These are phyloP conservation scores for Gila robusta DNA, from an alignment of 2,797 vertebrate species.

Conservation along the genomic window DNA sequence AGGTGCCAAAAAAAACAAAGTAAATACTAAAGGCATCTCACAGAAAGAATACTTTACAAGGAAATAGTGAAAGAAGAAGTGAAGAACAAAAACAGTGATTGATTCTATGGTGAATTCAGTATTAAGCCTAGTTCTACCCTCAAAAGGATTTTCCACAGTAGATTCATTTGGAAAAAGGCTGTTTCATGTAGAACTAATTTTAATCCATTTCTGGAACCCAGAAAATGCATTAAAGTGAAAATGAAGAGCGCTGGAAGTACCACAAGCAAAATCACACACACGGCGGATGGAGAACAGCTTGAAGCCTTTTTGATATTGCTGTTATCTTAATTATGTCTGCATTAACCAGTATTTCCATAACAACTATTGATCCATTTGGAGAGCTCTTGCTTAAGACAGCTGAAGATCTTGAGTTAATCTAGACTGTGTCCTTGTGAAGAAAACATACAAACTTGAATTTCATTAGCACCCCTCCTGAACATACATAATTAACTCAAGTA, in stretches of 20 bases:
- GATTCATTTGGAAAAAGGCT: slow-evolving; percentile 27
- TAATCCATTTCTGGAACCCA: slow-evolving; percentile 24
- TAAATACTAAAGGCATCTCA: slow-evolving; percentile 10
- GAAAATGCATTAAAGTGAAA: slow-evolving; percentile 31
- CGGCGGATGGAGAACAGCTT: slow-evolving; percentile 23
- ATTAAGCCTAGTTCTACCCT: slow-evolving; percentile 14
- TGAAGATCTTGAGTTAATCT: slow-evolving; percentile 49
- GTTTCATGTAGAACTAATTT: slow-evolving; percentile 42
- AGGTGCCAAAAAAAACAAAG: neutral
- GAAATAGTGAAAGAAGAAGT: neutral
- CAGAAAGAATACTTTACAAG: slow-evolving; percentile 14
- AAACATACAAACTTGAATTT: slow-evolving; percentile 32
- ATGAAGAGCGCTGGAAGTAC: slow-evolving; percentile 23
- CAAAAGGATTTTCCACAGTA: slow-evolving; percentile 39
- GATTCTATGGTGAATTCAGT: slow-evolving; percentile 2
- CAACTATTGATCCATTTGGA: slow-evolving; percentile 44
- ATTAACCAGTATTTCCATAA: slow-evolving; percentile 43
- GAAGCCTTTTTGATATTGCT: slow-evolving; percentile 31
- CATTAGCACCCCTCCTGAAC: slow-evolving; percentile 28
- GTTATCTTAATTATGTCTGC: slow-evolving; percentile 42
- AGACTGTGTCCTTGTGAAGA: slow-evolving; percentile 20
- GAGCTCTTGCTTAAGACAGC: slow-evolving; percentile 36
- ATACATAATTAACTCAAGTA: slow-evolving; percentile 7
- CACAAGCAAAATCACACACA: slow-evolving; percentile 1
- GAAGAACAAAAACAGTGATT: slow-evolving; percentile 26